Percentiles rank a stretch among this genome's conserved stretches.
Conservation (phyloP, 2,797 vertebrate genomes). For the Ctenochaetus hawaiiensis region DNA sequence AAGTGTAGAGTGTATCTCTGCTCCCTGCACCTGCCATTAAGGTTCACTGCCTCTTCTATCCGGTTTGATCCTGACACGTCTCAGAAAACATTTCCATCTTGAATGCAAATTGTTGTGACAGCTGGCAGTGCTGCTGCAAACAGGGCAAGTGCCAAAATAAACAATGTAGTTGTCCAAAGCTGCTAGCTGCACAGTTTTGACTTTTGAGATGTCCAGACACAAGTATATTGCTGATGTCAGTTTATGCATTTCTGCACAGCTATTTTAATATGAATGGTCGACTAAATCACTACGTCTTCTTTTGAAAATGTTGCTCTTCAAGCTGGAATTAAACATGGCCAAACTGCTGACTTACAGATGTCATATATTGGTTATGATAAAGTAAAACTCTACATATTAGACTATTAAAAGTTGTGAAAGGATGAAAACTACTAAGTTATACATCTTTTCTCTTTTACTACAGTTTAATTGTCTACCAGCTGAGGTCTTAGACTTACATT, state of each 20-base stretch:
- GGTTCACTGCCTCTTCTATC: constrained; percentile 1
- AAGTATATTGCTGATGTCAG: constrained; percentile 39
- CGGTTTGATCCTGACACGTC: constrained; percentile 21
- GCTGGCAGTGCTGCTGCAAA: constrained; percentile 6
- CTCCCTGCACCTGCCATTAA: constrained; percentile 30
- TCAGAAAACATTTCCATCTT: constrained; percentile 26
- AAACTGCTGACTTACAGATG: not conserved
- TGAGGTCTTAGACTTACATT: not conserved
- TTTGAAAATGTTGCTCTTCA: not conserved
- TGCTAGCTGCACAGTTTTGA: constrained; percentile 44
- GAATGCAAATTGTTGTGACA: constrained; percentile 25
- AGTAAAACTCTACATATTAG: not conserved
- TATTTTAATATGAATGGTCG: not conserved
- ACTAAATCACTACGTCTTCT: not conserved
- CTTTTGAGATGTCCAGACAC: constrained; percentile 36
- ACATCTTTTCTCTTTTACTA: not conserved
- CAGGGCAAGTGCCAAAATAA: constrained; percentile 33
- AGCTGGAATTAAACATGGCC: not conserved
- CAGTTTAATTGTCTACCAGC: not conserved
- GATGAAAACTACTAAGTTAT: not conserved
- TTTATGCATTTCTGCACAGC: constrained; percentile 23
- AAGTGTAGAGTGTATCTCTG: constrained; percentile 25
- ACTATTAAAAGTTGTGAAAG: not conserved
- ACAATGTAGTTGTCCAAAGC: constrained; percentile 24
- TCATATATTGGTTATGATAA: not conserved